phyloP scores from a whole-genome alignment of 2,113 vertebrate genomes.

The Erinaceus europaeus region DNA sequence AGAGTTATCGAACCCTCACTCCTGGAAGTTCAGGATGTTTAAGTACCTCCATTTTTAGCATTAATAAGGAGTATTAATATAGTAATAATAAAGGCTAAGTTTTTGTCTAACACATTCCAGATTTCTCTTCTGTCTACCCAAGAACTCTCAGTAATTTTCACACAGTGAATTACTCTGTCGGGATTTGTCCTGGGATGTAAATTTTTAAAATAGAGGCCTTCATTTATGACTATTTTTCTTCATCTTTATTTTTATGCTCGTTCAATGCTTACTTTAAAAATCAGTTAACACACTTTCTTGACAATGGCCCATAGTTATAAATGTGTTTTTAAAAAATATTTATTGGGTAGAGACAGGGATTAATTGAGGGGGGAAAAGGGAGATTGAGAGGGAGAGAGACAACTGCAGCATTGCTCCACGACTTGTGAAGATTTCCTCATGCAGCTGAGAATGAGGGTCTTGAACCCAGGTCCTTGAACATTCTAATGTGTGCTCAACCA shows the following conservation, averaged over 20 bases:
- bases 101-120: neutral
- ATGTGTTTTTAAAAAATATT: no score
- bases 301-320: neutral
- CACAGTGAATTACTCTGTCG: neutral
- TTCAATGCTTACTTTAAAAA: neutral
- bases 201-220: neutral
- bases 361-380: no score
- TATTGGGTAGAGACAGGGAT: no score
- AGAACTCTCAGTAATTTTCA: neutral
- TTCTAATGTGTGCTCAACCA: no score
- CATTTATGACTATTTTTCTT: constrained; percentile 11
- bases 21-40: neutral
- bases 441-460: no score
- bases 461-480: no score
- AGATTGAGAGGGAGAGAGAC: no score
- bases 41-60: neutral
- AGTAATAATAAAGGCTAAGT: neutral
- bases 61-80: no score
- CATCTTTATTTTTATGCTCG: neutral
- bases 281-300: constrained; percentile 8
- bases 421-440: no score
- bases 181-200: neutral
- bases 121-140: neutral
- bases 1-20: neutral
- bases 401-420: no score